Evolutionary conservation across 2,113 vertebrate species (phyloP).

Genomic region (Crocuta crocuta): DNA sequence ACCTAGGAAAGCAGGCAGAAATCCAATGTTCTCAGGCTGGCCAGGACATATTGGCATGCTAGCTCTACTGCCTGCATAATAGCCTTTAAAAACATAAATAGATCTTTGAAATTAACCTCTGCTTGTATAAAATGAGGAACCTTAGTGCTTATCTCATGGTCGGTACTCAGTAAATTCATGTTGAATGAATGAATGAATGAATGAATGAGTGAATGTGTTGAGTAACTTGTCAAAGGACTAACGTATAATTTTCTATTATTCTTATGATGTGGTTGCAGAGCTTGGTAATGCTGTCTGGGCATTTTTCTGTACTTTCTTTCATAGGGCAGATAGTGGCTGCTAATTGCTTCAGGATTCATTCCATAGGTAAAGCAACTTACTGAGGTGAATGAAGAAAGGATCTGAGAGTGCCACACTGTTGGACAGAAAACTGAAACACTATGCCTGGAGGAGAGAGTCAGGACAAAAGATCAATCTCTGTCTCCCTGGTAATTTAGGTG

Average conservation of each 20-base stretch:
- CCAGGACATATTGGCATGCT: not conserved
- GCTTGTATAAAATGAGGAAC: not conserved
- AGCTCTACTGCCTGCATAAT: not conserved
- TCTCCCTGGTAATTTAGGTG: not conserved
- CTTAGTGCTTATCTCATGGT: not conserved
- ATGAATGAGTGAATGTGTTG: not conserved
- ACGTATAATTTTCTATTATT: not conserved
- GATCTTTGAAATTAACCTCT: not conserved
- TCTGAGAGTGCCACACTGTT: not conserved
- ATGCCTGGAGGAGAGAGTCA: not conserved
- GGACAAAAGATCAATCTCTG: not conserved
- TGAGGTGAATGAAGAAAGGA: not conserved
- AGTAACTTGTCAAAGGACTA: not conserved
- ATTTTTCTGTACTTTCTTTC: constrained; percentile 22
- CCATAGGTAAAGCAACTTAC: not conserved
- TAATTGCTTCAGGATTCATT: not conserved
- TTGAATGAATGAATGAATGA: not conserved
- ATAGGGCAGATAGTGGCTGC: not conserved
- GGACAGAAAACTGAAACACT: not conserved
- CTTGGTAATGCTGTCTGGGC: not conserved
- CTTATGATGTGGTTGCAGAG: not conserved
- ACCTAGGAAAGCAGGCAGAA: not conserved
- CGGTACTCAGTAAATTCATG: not conserved
- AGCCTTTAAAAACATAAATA: not conserved
- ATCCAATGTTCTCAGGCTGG: not conserved